phyloP scores from a whole-genome alignment of 2,113 vertebrate genomes.

The Pteropus alecto region DNA sequence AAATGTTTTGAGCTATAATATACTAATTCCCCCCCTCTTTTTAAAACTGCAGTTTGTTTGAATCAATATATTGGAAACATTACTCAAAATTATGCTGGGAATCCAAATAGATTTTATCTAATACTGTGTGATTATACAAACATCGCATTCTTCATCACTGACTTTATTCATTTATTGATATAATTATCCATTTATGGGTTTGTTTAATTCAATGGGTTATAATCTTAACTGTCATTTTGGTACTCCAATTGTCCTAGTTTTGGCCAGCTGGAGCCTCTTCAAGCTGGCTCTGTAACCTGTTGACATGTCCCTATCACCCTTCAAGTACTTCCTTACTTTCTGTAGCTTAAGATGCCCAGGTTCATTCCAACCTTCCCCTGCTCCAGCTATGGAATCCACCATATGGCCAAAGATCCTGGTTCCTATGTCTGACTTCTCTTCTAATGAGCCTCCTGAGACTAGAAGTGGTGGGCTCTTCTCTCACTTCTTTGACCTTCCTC shows the following conservation, averaged over 20 bases:
- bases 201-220: background rate
- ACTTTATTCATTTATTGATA: background rate
- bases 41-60: background rate
- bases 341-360: background rate
- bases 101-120: background rate
- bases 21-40: background rate
- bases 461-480: background rate
- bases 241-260: background rate
- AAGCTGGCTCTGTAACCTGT: background rate
- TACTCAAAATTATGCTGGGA: conserved; percentile 2
- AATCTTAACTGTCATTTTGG: background rate
- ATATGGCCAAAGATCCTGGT: background rate
- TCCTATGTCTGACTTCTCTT: background rate
- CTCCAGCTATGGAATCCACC: background rate
- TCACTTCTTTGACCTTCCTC: background rate
- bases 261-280: background rate
- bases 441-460: background rate
- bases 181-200: background rate
- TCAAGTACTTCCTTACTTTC: background rate
- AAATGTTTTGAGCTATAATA: background rate
- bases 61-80: background rate
- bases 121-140: background rate
- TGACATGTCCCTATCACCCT: background rate
- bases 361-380: background rate
- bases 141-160: background rate